A percentile compares a stretch with the other conserved stretches of the same genome.
Evolutionary conservation across 2,888 invertebrate genomes (phyloP).

Genomic region (Coleophora deauratella): DNA sequence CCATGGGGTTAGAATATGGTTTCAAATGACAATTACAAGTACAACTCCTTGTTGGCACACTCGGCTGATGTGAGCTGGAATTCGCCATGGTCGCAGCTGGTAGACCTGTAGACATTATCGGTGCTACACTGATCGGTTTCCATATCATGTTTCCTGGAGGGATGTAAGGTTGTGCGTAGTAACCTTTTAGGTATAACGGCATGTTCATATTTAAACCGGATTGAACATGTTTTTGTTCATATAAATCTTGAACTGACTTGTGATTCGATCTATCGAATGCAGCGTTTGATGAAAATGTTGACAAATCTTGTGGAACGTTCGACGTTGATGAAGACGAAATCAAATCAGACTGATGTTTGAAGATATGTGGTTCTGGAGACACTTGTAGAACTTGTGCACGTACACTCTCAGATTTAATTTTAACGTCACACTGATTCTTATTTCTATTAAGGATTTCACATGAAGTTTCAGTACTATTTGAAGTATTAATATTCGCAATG

Average conservation of each 20-base stretch:
- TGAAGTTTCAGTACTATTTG: no score
- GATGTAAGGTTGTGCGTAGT: conserved; percentile 30
- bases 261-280: no score
- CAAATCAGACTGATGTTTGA: background rate
- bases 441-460: background rate
- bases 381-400: no score
- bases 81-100: conserved; percentile 1
- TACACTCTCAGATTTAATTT: no score
- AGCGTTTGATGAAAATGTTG: background rate
- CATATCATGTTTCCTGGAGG: conserved; percentile 34
- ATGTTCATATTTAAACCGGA: conserved; percentile 7
- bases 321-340: background rate
- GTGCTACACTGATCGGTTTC: conserved; percentile 35
- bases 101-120: conserved; percentile 24
- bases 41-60: conserved; percentile 22
- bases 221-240: no score
- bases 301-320: background rate
- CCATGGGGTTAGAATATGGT: conserved; percentile 6
- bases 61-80: conserved; percentile 9
- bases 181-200: conserved; percentile 25
- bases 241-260: no score
- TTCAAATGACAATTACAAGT: conserved; percentile 39
- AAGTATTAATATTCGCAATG: no score
- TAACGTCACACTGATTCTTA: no score
- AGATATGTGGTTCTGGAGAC: no score